Evolutionary conservation across 1,140 invertebrate species (phyloP), one percentile per base, ranked within the genome.

Genomic region (Brachionus rotundiformis): DNA sequence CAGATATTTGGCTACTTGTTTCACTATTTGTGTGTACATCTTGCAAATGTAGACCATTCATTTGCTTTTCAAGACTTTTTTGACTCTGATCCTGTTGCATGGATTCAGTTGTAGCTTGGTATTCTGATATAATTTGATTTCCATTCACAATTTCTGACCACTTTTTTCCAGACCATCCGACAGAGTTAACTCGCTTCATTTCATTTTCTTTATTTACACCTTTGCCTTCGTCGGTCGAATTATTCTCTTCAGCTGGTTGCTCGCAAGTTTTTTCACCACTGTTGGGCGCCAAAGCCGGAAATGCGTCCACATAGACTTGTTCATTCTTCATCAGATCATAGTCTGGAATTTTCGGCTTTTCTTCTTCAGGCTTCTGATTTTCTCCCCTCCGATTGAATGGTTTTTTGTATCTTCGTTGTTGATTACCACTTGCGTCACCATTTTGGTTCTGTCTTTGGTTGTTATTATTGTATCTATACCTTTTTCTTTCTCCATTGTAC

Each of bases 131-230:
- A 5, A 73, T 4, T 23, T 73, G 36, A 27, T 44, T 73, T 23
- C 36, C 36, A 41, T 23, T 41, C 19, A 73, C 68, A 44, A 73
- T 73, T 73, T 73, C 68, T 16, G 68, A 73, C 36, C 68, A 73
- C 39, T 44, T 73, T 47, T 73, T 73, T 0, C 29, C 63, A 1
- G 63, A 39, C 63, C 63, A 68, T 68, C 27, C 10, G 13, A 16
- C 13, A 5, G 63, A 33, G 16, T 73, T 73, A 11, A n/a, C 39
- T 44, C 39, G 41, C 3, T 11, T 41, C 7, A 27, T 7, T n/a
- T 44, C 16, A 8, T 41, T 41, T 23, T 41, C 36, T 23, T 73
- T 44, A 23, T 41, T 44, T 41, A 41, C 29, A 16, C 16, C 36
- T 44, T 44, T 31, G 44, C 5, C 19, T 41, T 19, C 23, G 36